Percentiles rank a stretch among this genome's conserved stretches.
These are phyloP conservation scores for Manacus vitellinus DNA, from an alignment of 2,113 vertebrate genomes.

Conservation along the genomic window DNA sequence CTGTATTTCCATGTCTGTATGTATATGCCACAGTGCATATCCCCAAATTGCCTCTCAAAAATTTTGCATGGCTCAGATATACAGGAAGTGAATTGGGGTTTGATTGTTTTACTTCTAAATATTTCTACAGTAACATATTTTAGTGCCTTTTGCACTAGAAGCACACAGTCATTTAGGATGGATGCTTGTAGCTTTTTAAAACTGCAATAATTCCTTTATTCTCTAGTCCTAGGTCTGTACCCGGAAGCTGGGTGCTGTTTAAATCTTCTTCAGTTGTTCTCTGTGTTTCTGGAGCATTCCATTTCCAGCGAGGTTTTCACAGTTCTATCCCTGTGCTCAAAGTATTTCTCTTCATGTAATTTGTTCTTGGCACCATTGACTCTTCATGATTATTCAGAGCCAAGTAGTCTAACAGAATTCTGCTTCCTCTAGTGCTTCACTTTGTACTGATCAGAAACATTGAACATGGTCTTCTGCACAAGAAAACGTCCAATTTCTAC, in stretches of 20 bases:
- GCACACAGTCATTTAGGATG: not conserved
- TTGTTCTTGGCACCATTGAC: constrained; percentile 23
- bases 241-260: not conserved
- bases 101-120: not conserved
- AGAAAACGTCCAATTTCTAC: not conserved
- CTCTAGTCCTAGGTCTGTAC: not conserved
- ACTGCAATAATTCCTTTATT: not conserved
- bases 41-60: not conserved
- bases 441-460: not conserved
- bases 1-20: not conserved
- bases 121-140: accelerated
- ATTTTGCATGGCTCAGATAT: not conserved
- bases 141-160: not conserved
- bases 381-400: not conserved
- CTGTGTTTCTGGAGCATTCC: not conserved
- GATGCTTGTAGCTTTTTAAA: not conserved
- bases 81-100: accelerated
- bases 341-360: constrained; percentile 9
- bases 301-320: not conserved
- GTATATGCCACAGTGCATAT: not conserved
- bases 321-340: not conserved
- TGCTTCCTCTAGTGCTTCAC: not conserved
- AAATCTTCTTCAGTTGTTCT: not conserved
- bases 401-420: constrained; percentile 5
- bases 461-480: not conserved